Conservation (phyloP, 2,113 vertebrate species). For the Xiphophorus couchianus region DNA sequence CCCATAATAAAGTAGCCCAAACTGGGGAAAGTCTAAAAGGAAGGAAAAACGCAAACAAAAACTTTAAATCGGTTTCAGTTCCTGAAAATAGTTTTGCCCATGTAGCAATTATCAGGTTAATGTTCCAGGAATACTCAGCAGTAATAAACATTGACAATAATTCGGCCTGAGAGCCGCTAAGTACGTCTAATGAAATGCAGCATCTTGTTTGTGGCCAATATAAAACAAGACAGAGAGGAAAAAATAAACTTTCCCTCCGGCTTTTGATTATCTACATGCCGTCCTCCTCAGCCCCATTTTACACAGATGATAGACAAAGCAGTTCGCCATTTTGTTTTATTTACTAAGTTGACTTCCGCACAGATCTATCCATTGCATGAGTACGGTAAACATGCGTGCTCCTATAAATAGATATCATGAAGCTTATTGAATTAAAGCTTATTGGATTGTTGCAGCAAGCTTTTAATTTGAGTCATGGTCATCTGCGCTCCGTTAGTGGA, state of each 20-base stretch:
- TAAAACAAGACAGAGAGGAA: constrained; percentile 10
- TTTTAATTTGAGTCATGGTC: constrained; percentile 16
- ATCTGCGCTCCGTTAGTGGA: not conserved
- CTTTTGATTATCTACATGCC: not conserved
- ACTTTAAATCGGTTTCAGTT: constrained; percentile 33
- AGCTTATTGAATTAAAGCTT: not conserved
- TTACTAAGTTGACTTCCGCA: not conserved
- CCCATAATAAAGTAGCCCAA: constrained; percentile 24
- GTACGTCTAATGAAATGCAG: constrained; percentile 52
- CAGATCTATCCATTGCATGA: not conserved
- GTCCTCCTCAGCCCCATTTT: not conserved
- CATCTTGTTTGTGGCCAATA: constrained; percentile 30
- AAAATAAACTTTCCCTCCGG: constrained; percentile 21
- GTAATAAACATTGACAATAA: constrained; percentile 36
- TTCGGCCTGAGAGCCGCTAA: constrained; percentile 45
- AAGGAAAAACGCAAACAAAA: not conserved
- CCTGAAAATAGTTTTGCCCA: constrained; percentile 41
- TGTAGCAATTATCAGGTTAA: constrained; percentile 32
- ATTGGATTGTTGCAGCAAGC: constrained; percentile 3
- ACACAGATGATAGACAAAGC: not conserved
- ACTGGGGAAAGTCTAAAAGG: not conserved
- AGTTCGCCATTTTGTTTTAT: constrained; percentile 1
- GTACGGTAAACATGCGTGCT: not conserved
- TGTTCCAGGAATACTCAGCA: constrained; percentile 36
- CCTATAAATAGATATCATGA: constrained; percentile 11